Evolutionary conservation across 2,113 vertebrate species (phyloP).

Genomic region (Piaya cayana): DNA sequence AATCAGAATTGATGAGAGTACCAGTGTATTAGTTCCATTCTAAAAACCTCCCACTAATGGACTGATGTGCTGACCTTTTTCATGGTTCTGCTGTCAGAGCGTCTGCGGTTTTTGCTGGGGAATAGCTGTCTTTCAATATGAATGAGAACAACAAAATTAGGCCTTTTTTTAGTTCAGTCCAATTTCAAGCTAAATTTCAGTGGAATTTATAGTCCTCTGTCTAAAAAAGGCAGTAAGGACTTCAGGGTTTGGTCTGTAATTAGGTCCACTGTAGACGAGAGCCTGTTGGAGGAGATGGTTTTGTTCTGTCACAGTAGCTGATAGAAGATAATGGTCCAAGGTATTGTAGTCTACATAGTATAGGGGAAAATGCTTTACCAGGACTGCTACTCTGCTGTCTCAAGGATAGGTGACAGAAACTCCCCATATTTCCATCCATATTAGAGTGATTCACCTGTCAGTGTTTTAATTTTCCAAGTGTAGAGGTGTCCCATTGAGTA

Average conservation of each 20-base stretch:
- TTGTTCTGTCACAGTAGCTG: neutral
- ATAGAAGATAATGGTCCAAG: neutral
- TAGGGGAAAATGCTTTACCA: neutral
- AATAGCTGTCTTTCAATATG: neutral
- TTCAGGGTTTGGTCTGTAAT: neutral
- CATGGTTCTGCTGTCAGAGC: neutral
- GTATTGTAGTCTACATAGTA: neutral
- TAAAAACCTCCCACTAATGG: neutral
- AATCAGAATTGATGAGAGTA: neutral
- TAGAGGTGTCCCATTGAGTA: fast-evolving
- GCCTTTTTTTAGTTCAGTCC: neutral
- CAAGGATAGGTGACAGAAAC: neutral
- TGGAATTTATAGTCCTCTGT: neutral
- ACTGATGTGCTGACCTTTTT: neutral
- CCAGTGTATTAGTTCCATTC: neutral
- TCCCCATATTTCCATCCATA: fast-evolving
- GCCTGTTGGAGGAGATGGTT: neutral
- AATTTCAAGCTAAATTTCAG: neutral
- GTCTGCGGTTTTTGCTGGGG: neutral
- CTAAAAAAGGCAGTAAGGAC: neutral
- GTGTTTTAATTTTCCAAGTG: neutral
- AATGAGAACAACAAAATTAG: neutral
- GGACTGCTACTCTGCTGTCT: neutral
- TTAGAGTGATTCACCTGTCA: neutral
- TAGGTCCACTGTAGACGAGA: neutral